A percentile compares a stretch with the other conserved stretches of the same genome.
phyloP scores from a whole-genome alignment of 2,797 vertebrate species.

The Neosalanx taihuensis region DNA sequence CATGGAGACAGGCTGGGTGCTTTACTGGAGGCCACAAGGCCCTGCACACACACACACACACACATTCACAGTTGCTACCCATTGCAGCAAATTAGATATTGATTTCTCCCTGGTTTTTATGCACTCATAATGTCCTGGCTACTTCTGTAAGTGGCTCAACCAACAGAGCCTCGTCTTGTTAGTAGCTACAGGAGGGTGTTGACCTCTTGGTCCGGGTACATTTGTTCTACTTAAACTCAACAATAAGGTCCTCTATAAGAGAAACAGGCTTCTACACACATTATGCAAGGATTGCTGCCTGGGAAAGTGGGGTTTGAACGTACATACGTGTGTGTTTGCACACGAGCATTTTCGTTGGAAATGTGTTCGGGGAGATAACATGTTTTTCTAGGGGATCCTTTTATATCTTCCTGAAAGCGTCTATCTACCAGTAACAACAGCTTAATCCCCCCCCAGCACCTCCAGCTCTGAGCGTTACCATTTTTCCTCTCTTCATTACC shows the following conservation, averaged over 20 bases:
- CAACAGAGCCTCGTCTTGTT: conserved; percentile 41
- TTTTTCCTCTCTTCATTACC: conserved; percentile 75
- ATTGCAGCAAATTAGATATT: conserved; percentile 73
- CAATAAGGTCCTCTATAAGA: no score
- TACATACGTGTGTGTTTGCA: background rate
- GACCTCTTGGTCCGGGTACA: background rate
- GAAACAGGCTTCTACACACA: no score
- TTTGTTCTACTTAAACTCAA: background rate
- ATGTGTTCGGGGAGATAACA: conserved; percentile 45
- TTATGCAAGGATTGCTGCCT: no score
- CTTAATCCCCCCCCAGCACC: conserved; percentile 56
- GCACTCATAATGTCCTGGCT: conserved; percentile 62
- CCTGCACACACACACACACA: conserved; percentile 39
- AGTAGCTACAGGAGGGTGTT: background rate
- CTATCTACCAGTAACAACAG: conserved; percentile 50
- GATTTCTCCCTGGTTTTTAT: conserved; percentile 71
- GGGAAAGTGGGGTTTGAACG: background rate
- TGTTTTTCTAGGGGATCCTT: conserved; percentile 11
- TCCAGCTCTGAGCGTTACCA: conserved; percentile 60
- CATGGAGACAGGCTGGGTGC: conserved; percentile 41
- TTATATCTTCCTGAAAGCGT: conserved; percentile 28
- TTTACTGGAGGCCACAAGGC: conserved; percentile 32
- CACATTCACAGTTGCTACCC: conserved; percentile 57
- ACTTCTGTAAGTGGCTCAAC: conserved; percentile 58
- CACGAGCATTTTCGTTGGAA: no score